phyloP scores from a whole-genome alignment of 2,888 invertebrate species.

The Mimumesa dahlbomi region DNA sequence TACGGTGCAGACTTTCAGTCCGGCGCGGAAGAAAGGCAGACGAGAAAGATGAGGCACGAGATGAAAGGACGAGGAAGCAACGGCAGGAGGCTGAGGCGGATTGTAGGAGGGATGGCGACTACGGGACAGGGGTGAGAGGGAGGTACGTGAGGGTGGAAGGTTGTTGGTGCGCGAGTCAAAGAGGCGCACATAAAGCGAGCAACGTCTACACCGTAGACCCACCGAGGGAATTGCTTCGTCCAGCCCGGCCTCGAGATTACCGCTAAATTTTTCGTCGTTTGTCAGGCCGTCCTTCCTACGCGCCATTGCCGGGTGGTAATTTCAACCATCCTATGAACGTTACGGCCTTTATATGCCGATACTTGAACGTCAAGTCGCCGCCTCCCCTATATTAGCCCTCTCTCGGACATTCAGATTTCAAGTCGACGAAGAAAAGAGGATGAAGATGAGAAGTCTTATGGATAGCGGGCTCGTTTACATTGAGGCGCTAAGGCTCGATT shows the following conservation, averaged over 20 bases:
- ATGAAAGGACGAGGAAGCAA: conserved; percentile 66
- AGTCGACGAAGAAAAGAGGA: conserved; percentile 16
- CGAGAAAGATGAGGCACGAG: conserved; percentile 69
- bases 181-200: conserved; percentile 72
- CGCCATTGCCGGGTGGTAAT: conserved; percentile 49
- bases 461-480: conserved; percentile 34
- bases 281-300: conserved; percentile 40
- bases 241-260: conserved; percentile 64
- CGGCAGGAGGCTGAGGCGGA: conserved; percentile 3
- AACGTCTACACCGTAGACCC: conserved; percentile 61
- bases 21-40: conserved; percentile 59
- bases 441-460: conserved; percentile 17
- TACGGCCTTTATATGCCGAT: conserved; percentile 58
- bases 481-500: conserved; percentile 34
- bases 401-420: conserved; percentile 35
- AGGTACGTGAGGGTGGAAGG: conserved; percentile 47
- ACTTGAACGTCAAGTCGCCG: conserved; percentile 40
- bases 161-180: conserved; percentile 68
- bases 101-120: conserved; percentile 13
- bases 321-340: conserved; percentile 42
- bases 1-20: conserved; percentile 60
- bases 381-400: conserved; percentile 23
- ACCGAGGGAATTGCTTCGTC: conserved; percentile 64
- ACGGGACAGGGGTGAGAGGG: conserved; percentile 26
- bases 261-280: conserved; percentile 72